Evolutionary conservation across 2,113 vertebrate species (phyloP), one percentile per base, ranked within the genome.

Genomic region (Rousettus leschenaultii): DNA sequence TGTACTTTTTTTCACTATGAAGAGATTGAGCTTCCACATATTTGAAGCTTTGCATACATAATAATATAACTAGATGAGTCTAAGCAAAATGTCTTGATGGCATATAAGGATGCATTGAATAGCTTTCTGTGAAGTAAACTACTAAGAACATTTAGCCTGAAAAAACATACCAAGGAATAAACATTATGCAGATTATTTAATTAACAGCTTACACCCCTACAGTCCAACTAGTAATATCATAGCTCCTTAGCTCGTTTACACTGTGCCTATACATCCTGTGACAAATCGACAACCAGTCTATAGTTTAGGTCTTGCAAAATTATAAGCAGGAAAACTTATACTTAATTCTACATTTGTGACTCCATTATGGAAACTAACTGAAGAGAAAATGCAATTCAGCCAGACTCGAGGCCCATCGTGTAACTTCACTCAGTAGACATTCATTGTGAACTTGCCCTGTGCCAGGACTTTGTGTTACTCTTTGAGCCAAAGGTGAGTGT

Each of bases 31-130:
- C 57, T 92, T 19, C 66, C 63, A 78, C 83, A 65, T 79, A 84
- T 30, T 86, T 74, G 24, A 94, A 88, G 57, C 73, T 91, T 94
- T 93, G 26, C 48, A 16, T 77, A n/a, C 45, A 28, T 57, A 87
- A 84, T 95, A 87, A 80, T 70, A 18, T 57, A 73, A 65, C 35
- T 53, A 84, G 30, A 80, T 51, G 82, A 74, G 30, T 78, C 71
- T 94, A 71, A 63, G 55, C n/a, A 92, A 78, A 95, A 96, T 85
- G 14, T 63, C 45, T 84, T n/a, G 26, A 66, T 63, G 66, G 10
- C 51, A 68, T 83, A 45, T 78, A 96, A 70, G 21, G 59, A 70
- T 11, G 40, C 16, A 59, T 55, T 21, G 45, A 86, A 91, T 43
- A 93, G 45, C 61, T 75, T 2, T 59, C 66, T 77, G 6, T 96